phyloP scores from a whole-genome alignment of 1,140 invertebrate genomes.

The Heliconius congener region DNA sequence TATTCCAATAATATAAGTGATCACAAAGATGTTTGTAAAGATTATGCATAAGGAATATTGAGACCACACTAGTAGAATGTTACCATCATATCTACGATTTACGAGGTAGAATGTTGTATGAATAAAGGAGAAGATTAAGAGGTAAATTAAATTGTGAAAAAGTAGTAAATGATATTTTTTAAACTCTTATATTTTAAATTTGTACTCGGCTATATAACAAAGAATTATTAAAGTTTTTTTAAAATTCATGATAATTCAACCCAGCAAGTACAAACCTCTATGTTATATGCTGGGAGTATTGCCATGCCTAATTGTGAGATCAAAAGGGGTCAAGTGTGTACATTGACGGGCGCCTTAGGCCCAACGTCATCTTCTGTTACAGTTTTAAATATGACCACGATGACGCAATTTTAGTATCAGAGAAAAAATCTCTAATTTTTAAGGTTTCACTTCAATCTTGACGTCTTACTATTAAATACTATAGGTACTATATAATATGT shows the following conservation, averaged over 20 bases:
- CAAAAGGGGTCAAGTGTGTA: conserved; percentile 81
- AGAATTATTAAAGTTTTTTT: neutral
- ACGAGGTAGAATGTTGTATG: neutral
- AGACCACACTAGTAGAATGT: conserved; percentile 68
- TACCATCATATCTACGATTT: neutral
- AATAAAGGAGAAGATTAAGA: no score
- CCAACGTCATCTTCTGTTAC: conserved; percentile 65
- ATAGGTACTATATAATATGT: no score
- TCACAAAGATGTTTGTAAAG: conserved; percentile 68
- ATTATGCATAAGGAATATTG: conserved; percentile 62
- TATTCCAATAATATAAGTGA: conserved; percentile 69
- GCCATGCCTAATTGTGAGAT: conserved; percentile 78
- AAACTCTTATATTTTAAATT: neutral
- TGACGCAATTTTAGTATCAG: conserved; percentile 44
- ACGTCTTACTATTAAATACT: no score
- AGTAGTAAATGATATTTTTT: no score
- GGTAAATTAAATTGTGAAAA: no score
- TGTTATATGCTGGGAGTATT: conserved; percentile 52
- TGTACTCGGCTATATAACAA: neutral
- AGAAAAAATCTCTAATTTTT: neutral
- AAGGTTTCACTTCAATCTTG: neutral
- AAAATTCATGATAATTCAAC: neutral
- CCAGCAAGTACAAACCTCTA: conserved; percentile 23
- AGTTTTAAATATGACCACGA: conserved; percentile 46
- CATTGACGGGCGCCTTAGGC: conserved; percentile 78